These are phyloP conservation scores for Ciconia nigra DNA, from an alignment of 2,797 vertebrate species.

Conservation along the genomic window DNA sequence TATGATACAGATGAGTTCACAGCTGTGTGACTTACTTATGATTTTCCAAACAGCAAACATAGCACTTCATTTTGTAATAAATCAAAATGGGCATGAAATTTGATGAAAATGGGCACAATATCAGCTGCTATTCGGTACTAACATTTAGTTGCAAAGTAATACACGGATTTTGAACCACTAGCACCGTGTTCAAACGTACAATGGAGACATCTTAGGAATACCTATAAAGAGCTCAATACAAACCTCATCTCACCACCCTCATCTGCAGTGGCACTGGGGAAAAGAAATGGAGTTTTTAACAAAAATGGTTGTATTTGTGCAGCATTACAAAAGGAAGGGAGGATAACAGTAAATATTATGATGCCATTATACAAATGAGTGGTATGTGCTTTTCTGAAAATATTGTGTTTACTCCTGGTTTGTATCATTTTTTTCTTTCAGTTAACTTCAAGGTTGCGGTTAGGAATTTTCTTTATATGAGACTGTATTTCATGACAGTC, in stretches of 20 bases:
- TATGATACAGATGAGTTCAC: background rate
- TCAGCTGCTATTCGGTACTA: background rate
- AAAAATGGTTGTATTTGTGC: background rate
- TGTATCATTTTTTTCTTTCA: background rate
- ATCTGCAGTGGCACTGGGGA: background rate
- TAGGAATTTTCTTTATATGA: background rate
- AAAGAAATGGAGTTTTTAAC: background rate
- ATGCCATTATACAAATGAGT: background rate
- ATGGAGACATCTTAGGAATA: background rate
- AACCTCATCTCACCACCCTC: background rate
- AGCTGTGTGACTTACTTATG: background rate
- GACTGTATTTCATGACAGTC: background rate
- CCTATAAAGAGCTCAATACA: background rate
- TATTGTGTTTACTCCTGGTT: background rate
- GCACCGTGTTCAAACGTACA: background rate
- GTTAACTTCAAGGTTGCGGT: background rate
- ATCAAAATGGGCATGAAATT: background rate
- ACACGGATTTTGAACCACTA: background rate
- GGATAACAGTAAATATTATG: background rate
- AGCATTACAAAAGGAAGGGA: background rate
- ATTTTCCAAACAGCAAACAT: background rate
- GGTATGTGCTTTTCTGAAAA: background rate
- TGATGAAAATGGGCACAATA: background rate
- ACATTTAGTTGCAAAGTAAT: background rate
- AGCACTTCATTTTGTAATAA: background rate